Conservation (phyloP, 1,140 invertebrate genomes). For the Theocolax elegans region DNA sequence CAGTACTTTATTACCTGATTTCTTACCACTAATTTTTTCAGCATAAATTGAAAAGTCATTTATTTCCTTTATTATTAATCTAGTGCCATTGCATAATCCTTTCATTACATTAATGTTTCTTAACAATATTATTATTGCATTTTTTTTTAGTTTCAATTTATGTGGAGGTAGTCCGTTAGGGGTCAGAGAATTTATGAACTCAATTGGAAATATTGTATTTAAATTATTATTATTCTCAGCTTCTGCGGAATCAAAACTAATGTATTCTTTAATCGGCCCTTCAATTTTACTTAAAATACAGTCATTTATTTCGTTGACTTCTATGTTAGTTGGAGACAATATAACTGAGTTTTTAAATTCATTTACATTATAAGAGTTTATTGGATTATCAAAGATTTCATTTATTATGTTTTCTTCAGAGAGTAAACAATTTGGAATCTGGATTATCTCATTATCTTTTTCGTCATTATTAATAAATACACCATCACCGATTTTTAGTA, state of each 20-base stretch:
- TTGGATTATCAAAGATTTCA: conserved; percentile 13
- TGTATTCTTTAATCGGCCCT: conserved; percentile 1
- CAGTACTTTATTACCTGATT: too few species aligned
- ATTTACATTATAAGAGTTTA: neutral
- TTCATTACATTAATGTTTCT: too few species aligned
- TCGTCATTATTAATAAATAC: neutral
- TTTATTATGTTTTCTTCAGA: conserved; percentile 11
- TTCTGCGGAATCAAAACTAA: conserved; percentile 13
- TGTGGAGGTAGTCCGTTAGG: too few species aligned
- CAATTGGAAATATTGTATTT: conserved; percentile 7
- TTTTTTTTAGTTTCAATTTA: conserved; percentile 33
- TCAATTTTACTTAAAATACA: conserved; percentile 6
- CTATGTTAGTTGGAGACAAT: conserved; percentile 18
- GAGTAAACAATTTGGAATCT: conserved; percentile 15
- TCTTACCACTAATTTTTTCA: too few species aligned
- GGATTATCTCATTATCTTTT: conserved; percentile 6
- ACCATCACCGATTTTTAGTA: conserved; percentile 29
- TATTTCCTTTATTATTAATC: too few species aligned
- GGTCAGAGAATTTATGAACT: conserved; percentile 27
- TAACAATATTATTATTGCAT: too few species aligned
- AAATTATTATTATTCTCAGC: neutral
- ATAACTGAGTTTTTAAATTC: neutral
- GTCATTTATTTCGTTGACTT: conserved; percentile 21
- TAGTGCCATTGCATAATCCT: too few species aligned
- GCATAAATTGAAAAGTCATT: too few species aligned